phyloP scores from a whole-genome alignment of 35 echinoderm and acorn worm genomes.

The Hemicentrotus pulcherrimus region DNA sequence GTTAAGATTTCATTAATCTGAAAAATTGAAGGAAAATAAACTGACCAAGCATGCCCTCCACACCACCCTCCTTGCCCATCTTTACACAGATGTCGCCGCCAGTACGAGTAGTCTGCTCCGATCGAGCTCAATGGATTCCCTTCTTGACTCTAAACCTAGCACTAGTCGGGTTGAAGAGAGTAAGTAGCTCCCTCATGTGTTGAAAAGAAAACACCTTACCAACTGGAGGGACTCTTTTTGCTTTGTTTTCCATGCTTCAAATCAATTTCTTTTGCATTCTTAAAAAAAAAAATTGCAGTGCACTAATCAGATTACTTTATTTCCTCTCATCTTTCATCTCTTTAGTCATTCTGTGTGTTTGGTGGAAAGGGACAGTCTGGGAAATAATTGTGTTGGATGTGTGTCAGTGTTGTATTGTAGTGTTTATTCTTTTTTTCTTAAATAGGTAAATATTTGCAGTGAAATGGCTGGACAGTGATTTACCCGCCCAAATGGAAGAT shows the following conservation, averaged over 20 bases:
- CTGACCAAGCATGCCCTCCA: background rate
- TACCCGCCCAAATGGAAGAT: background rate
- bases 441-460: too few species aligned
- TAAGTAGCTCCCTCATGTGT: slow-evolving; percentile 38
- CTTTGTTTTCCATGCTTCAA: slow-evolving; percentile 1
- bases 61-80: background rate
- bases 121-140: slow-evolving; percentile 70
- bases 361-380: background rate
- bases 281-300: background rate
- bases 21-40: background rate
- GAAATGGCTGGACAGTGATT: background rate
- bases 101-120: slow-evolving; percentile 74
- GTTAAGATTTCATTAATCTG: too few species aligned
- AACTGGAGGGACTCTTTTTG: background rate
- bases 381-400: background rate
- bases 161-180: slow-evolving; percentile 39
- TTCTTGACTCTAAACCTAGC: slow-evolving; percentile 63
- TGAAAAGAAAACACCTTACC: background rate
- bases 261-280: background rate
- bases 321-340: background rate
- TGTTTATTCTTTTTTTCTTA: too few species aligned
- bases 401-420: too few species aligned
- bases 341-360: background rate
- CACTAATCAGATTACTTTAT: background rate
- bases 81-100: slow-evolving; percentile 70